phyloP scores from a whole-genome alignment of 2,888 invertebrate genomes.

The Tanypteryx hageni region DNA sequence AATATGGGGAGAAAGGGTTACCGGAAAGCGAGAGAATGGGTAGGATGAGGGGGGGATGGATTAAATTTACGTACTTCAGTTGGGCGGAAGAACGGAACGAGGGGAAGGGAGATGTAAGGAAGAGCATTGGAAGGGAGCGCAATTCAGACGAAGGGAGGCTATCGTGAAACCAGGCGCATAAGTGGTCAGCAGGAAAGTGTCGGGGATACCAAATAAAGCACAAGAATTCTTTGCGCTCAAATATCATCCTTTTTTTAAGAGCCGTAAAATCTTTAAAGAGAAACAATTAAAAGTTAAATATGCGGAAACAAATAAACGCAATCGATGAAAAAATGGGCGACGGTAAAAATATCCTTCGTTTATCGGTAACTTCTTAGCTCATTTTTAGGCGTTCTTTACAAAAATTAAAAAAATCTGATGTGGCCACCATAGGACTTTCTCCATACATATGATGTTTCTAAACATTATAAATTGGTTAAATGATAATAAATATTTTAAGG shows the following conservation, averaged over 20 bases:
- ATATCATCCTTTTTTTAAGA: background rate
- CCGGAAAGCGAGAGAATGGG: no score
- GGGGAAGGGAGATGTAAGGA: background rate
- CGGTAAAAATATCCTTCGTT: background rate
- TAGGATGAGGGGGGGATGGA: background rate
- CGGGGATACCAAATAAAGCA: background rate
- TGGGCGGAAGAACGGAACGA: slow-evolving; percentile 12
- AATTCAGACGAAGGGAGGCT: background rate
- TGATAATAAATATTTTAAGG: no score
- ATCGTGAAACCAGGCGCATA: background rate
- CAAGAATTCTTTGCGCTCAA: background rate
- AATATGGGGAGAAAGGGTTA: background rate
- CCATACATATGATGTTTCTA: no score
- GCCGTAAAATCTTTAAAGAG: background rate
- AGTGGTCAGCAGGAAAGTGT: slow-evolving; percentile 27
- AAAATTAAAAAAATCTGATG: no score
- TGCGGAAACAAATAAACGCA: background rate
- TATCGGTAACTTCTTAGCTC: background rate
- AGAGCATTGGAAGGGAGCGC: background rate
- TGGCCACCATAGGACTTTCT: no score
- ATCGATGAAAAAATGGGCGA: background rate
- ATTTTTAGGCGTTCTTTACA: no score
- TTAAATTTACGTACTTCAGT: slow-evolving; percentile 39
- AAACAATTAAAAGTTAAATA: background rate
- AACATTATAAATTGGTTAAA: no score